These are phyloP conservation scores for Thunnus albacares DNA, from an alignment of 2,797 vertebrate genomes.

Conservation along the genomic window DNA sequence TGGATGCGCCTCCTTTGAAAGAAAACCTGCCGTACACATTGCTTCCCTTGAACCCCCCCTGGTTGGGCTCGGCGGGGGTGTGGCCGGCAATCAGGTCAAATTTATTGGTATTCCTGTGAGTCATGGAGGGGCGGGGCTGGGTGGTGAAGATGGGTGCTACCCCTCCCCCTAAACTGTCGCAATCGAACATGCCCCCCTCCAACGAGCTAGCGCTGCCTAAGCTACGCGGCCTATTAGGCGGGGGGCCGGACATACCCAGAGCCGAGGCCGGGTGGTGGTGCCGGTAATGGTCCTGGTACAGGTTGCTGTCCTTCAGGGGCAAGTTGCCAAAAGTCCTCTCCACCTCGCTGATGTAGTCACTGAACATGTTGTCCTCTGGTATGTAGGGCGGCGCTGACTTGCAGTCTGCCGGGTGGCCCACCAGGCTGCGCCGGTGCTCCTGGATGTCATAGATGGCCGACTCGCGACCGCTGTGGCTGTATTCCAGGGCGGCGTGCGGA, in stretches of 20 bases:
- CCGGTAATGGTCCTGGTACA: slow-evolving; percentile 98
- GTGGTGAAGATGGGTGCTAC: slow-evolving; percentile 94
- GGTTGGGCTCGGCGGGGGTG: slow-evolving; percentile 80
- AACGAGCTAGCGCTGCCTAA: slow-evolving; percentile 98
- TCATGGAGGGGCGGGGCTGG: slow-evolving; percentile 92
- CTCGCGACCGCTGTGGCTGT: slow-evolving; percentile 91
- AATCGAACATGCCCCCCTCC: slow-evolving; percentile 96
- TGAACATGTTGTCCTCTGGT: slow-evolving; percentile 98
- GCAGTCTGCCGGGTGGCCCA: slow-evolving; percentile 91
- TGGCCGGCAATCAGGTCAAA: slow-evolving; percentile 96
- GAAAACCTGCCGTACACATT: slow-evolving; percentile 98
- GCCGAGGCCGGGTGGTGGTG: slow-evolving; percentile 93
- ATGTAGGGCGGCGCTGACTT: slow-evolving; percentile 86
- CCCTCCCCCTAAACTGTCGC: slow-evolving; percentile 93
- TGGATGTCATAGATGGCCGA: slow-evolving; percentile 96
- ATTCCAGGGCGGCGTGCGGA: slow-evolving; percentile 96
- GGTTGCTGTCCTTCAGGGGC: slow-evolving; percentile 98
- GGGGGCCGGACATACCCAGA: slow-evolving; percentile 89
- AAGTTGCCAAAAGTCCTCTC: slow-evolving; percentile 99
- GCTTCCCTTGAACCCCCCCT: slow-evolving; percentile 90
- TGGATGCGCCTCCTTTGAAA: slow-evolving; percentile 97
- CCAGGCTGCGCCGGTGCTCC: slow-evolving; percentile 94
- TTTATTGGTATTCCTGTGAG: slow-evolving; percentile 91
- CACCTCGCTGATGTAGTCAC: slow-evolving; percentile 98
- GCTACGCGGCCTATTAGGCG: slow-evolving; percentile 92